Percentiles rank a stretch among this genome's conserved stretches.
Evolutionary conservation across 2,113 vertebrate genomes (phyloP).

Genomic region (Narcine bancroftii): DNA sequence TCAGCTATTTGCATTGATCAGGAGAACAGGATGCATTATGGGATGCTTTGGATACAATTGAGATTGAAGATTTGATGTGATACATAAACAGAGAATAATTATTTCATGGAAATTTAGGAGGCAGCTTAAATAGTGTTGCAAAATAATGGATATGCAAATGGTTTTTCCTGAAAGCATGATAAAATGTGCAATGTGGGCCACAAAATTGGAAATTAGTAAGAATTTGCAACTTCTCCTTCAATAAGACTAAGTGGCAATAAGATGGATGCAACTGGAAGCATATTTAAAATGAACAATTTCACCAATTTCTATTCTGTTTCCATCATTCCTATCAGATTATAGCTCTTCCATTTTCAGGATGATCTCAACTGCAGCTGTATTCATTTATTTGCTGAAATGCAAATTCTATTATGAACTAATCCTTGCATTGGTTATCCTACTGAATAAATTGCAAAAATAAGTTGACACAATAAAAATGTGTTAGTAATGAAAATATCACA

Average conservation of each 20-base stretch:
- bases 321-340: not conserved
- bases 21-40: not conserved
- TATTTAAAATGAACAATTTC: not conserved
- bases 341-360: not conserved
- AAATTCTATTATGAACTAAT: not conserved
- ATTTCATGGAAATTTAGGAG: not conserved
- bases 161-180: not conserved
- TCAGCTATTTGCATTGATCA: not conserved
- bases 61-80: not conserved
- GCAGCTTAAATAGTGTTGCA: not conserved
- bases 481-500: too few species aligned
- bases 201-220: not conserved
- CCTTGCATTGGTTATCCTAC: not conserved
- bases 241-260: not conserved
- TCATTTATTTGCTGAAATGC: not conserved
- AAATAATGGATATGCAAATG: not conserved
- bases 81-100: not conserved
- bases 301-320: not conserved
- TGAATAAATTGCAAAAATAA: not conserved
- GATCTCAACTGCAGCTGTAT: not conserved
- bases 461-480: not conserved
- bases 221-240: not conserved
- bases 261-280: not conserved
- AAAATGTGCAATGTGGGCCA: not conserved
- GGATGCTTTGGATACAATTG: not conserved